A percentile compares a stretch with the other conserved stretches of the same genome.
Conservation (phyloP, 1,140 invertebrate species). For the Drosophila carrolli region DNA sequence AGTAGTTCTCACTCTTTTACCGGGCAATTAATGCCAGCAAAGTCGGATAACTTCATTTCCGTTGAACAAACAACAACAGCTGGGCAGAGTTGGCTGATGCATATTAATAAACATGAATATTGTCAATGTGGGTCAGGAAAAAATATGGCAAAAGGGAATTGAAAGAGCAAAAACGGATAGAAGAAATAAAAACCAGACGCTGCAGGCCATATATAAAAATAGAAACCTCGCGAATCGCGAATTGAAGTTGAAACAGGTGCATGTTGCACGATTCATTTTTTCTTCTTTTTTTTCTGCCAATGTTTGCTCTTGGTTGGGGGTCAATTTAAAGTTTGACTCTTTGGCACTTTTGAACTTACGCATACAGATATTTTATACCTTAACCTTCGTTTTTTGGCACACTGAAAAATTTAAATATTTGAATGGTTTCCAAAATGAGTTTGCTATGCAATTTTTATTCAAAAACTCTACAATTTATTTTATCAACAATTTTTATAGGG, state of each 20-base stretch:
- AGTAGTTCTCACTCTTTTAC: constrained; percentile 15
- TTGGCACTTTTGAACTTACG: constrained; percentile 52
- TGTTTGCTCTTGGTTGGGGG: constrained; percentile 38
- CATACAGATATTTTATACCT: constrained; percentile 23
- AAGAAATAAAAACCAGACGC: constrained; percentile 30
- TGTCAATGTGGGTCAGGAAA: constrained; percentile 75
- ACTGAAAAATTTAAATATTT: background rate
- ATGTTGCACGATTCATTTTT: constrained; percentile 25
- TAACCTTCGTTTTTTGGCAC: background rate
- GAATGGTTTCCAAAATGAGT: no score
- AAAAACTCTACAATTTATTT: no score
- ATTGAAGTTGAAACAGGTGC: constrained; percentile 77
- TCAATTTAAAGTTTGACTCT: constrained; percentile 46
- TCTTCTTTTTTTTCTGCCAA: constrained; percentile 16
- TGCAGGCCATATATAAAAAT: constrained; percentile 63
- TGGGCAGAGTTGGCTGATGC: constrained; percentile 43
- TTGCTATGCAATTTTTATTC: no score
- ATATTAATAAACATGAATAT: constrained; percentile 78
- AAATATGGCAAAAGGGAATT: constrained; percentile 54
- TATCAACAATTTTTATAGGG: background rate
- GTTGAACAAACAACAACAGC: constrained; percentile 63
- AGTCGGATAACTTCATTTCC: constrained; percentile 74
- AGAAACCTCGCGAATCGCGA: constrained; percentile 36
- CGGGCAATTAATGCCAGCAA: constrained; percentile 32
- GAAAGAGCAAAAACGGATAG: constrained; percentile 1